Conservation (phyloP, 64 coral and sea anemone genomes). For the Hydrozoanthus tunicans region DNA sequence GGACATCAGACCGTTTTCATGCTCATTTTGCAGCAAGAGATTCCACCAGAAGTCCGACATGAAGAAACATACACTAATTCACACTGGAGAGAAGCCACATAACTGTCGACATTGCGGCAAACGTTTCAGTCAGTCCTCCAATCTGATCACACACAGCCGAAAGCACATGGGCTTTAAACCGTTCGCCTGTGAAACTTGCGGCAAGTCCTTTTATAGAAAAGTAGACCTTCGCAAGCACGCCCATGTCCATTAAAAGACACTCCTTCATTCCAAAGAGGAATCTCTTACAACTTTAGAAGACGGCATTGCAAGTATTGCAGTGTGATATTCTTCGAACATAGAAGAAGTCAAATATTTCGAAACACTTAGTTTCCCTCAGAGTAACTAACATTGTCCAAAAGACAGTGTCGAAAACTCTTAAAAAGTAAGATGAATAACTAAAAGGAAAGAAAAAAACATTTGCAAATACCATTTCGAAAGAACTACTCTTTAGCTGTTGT, state of each 20-base stretch:
- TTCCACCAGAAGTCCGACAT: conserved; percentile 59
- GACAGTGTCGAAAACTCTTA: too few species aligned
- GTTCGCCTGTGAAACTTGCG: conserved; percentile 41
- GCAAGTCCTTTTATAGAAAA: conserved; percentile 58
- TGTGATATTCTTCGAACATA: not conserved
- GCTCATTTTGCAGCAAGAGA: conserved; percentile 35
- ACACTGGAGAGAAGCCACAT: conserved; percentile 47
- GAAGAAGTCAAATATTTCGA: too few species aligned
- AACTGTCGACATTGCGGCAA: conserved; percentile 39
- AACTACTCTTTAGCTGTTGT: too few species aligned
- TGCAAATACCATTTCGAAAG: too few species aligned
- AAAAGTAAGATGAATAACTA: too few species aligned
- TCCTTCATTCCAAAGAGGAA: not conserved
- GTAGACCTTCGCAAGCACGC: conserved; percentile 36
- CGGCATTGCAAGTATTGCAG: not conserved
- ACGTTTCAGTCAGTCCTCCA: conserved; percentile 47
- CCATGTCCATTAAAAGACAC: not conserved
- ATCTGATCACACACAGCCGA: conserved; percentile 46
- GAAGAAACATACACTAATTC: conserved; percentile 45
- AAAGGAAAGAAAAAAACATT: too few species aligned
- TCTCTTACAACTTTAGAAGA: not conserved
- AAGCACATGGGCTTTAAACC: conserved; percentile 52
- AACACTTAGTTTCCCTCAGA: too few species aligned
- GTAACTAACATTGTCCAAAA: too few species aligned
- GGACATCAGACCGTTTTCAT: conserved; percentile 44